A percentile compares a stretch with the other conserved stretches of the same genome.
Evolutionary conservation across 2,888 invertebrate genomes (phyloP).

Genomic region (Eremobia ochroleuca): DNA sequence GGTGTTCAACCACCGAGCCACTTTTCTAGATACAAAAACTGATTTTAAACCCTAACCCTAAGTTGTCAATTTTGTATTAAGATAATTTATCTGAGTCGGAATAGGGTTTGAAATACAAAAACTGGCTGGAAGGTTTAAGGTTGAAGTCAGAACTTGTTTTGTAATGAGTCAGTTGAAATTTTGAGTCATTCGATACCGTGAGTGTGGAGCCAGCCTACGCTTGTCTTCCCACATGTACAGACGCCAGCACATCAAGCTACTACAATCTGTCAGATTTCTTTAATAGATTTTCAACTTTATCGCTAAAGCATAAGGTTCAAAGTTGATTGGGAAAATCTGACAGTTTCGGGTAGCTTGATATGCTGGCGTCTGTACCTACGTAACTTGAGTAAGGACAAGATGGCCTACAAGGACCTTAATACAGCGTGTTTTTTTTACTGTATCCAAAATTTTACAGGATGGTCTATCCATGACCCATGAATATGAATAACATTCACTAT

Average conservation of each 20-base stretch:
- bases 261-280: too few species aligned
- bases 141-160: neutral
- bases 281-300: too few species aligned
- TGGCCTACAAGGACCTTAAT: constrained; percentile 7
- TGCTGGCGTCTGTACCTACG: too few species aligned
- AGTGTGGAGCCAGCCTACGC: constrained; percentile 25
- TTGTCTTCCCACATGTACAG: constrained; percentile 22
- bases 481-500: too few species aligned
- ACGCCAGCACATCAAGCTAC: too few species aligned
- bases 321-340: too few species aligned
- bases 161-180: neutral
- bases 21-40: neutral
- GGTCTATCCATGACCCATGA: too few species aligned
- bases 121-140: neutral
- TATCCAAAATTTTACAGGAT: too few species aligned
- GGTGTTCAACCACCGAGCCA: neutral
- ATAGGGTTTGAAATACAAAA: neutral
- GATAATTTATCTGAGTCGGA: too few species aligned
- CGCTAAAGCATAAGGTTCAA: too few species aligned
- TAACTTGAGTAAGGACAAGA: neutral
- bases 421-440: too few species aligned
- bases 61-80: neutral
- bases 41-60: neutral
- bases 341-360: too few species aligned
- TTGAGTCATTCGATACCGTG: constrained; percentile 24